phyloP scores from a whole-genome alignment of 2,113 vertebrate species.

The Periophthalmus modestus region DNA sequence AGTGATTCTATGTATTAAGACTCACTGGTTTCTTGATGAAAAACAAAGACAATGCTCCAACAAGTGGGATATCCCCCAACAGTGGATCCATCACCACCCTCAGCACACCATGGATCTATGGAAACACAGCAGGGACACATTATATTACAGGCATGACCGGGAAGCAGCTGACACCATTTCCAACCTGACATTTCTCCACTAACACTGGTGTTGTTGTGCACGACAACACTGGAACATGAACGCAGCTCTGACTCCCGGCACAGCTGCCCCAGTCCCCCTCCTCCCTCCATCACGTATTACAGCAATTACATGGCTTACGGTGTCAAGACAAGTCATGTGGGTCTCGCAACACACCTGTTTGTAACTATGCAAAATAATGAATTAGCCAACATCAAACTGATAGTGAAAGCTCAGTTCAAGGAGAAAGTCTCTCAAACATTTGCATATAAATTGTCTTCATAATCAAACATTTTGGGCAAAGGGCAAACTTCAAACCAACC shows the following conservation, averaged over 20 bases:
- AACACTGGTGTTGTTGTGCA: slow-evolving; percentile 18
- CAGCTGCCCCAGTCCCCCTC: slow-evolving; percentile 34
- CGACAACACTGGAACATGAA: slow-evolving; percentile 53
- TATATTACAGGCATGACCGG: slow-evolving; percentile 6
- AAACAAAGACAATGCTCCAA: slow-evolving; percentile 93
- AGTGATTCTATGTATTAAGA: slow-evolving; percentile 15
- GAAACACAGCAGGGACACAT: slow-evolving; percentile 46
- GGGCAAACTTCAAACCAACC: not conserved
- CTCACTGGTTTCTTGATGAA: slow-evolving; percentile 96
- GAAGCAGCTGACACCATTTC: not conserved
- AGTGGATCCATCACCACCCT: slow-evolving; percentile 95
- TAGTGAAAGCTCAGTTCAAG: not conserved
- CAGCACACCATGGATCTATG: slow-evolving; percentile 91
- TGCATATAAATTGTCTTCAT: not conserved
- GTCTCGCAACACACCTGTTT: slow-evolving; percentile 33
- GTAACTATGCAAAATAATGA: slow-evolving; percentile 30
- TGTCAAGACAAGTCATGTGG: slow-evolving; percentile 34
- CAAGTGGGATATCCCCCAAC: slow-evolving; percentile 92
- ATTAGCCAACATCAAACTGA: not conserved
- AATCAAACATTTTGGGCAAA: not conserved
- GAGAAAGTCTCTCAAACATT: not conserved
- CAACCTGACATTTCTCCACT: slow-evolving; percentile 48
- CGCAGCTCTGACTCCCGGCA: slow-evolving; percentile 26
- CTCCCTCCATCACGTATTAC: slow-evolving; percentile 43
- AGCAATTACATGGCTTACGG: slow-evolving; percentile 47